Percentiles rank a stretch among this genome's conserved stretches.
Conservation (phyloP, 2,113 vertebrate species). For the Pelecanoides urinatrix region DNA sequence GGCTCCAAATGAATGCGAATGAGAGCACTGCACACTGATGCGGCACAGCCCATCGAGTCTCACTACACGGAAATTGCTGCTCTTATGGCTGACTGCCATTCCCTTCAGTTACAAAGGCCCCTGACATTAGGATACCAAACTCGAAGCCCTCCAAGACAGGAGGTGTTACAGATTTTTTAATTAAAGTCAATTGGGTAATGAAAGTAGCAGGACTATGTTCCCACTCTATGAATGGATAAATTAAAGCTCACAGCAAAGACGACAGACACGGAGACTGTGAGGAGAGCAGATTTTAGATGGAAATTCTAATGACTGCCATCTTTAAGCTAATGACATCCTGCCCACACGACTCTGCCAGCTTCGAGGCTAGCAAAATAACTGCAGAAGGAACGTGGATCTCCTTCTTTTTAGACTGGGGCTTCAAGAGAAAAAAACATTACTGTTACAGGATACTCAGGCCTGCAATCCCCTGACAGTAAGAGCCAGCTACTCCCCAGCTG, state of each 20-base stretch:
- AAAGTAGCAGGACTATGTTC: neutral
- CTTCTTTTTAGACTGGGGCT: neutral
- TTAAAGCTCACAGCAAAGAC: neutral
- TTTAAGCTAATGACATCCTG: slow-evolving; percentile 14
- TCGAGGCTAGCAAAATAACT: neutral
- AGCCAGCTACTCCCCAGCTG: slow-evolving; percentile 8
- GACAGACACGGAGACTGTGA: neutral
- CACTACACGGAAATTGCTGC: neutral
- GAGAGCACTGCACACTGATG: neutral
- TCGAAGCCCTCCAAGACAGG: neutral
- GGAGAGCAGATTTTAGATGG: neutral
- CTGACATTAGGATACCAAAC: neutral
- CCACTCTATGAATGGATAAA: neutral
- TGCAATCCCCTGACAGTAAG: neutral
- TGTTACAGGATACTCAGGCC: neutral
- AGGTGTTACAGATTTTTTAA: slow-evolving; percentile 1
- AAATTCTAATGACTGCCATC: neutral
- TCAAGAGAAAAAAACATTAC: neutral
- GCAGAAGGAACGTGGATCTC: neutral
- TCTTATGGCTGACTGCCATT: neutral
- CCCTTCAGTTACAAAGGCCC: neutral
- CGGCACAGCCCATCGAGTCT: fast-evolving
- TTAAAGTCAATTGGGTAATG: slow-evolving; percentile 4
- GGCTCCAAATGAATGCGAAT: neutral
- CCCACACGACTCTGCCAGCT: neutral